Evolutionary conservation across 1,140 invertebrate species (phyloP), one percentile per base, ranked within the genome.

Genomic region (Ceratitis capitata): DNA sequence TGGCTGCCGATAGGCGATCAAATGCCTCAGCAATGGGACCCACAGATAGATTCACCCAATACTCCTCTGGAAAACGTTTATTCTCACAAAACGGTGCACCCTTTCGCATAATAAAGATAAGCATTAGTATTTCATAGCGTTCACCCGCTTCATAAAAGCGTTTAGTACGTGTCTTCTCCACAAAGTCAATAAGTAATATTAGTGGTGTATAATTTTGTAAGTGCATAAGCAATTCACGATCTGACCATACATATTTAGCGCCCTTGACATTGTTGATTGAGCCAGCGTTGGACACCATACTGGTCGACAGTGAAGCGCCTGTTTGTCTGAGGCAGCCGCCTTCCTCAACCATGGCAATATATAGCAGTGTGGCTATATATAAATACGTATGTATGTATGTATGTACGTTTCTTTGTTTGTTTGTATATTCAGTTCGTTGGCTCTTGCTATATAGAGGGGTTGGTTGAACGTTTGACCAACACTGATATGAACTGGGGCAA

Each of bases 1-100:
- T 90, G 69, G 90, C 88, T 0, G 90, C 89, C 85, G 89, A 88
- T 42, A 91, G 64, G 0, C 90, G 87, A 85, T 91, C 90, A 14
- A 91, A 89, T 4, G 90, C 90, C 56, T 91, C 90, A 12, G 90
- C 90, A 64, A 91, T 89, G 10, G 90, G 89, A 0, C 90, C 90
- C 26, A 91, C 89, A 2, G 90, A 91, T 0, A 91, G 85, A 87
- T 91, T 91, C 1, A 90, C 90, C 90, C 90, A 91, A 64, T 91
- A 91, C 35, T 91, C 90, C 0, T 87, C 88, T 35, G 90, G 90
- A 85, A 91, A 91, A 7, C 90, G 89, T 56, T 89, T 89, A 29
- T 91, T 91, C 84, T 91, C 89, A 51, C 90, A 91, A 78, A 91
- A 91, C 19, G 90, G 90, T 88, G 90, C 89, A 3, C 89, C 88